Evolutionary conservation across 2,113 vertebrate genomes (phyloP).

Genomic region (Silurus asotus): DNA sequence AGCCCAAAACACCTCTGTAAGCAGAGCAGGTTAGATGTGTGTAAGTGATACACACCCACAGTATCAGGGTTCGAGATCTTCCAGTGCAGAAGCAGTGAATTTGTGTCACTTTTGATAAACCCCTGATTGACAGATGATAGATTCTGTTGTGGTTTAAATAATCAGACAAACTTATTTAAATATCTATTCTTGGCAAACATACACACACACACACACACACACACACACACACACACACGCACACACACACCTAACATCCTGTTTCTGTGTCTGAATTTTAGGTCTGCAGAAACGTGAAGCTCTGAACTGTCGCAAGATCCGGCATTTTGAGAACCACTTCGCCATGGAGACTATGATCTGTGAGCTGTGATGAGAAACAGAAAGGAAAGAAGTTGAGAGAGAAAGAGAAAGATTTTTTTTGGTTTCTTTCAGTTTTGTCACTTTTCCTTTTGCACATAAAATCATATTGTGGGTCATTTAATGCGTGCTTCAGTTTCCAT

Average conservation of each 20-base stretch:
- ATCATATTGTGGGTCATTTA: not conserved
- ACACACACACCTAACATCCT: not conserved
- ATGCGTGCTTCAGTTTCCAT: not conserved
- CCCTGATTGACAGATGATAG: not conserved
- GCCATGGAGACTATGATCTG: slow-evolving; percentile 91
- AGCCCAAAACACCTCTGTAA: too few relatives aligned
- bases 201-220: not conserved
- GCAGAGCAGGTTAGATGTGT: not conserved
- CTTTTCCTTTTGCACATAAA: slow-evolving; percentile 2
- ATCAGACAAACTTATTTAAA: not conserved
- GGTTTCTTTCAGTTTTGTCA: not conserved
- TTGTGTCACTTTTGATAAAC: not conserved
- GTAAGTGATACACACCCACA: not conserved
- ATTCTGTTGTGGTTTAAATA: not conserved
- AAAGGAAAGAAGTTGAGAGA: not conserved
- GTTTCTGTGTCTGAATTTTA: slow-evolving; percentile 55
- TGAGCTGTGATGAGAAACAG: slow-evolving; percentile 66
- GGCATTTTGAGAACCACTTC: slow-evolving; percentile 87
- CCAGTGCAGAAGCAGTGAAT: not conserved
- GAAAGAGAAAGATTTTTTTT: not conserved
- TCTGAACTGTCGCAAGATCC: slow-evolving; percentile 81
- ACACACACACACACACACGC: not conserved
- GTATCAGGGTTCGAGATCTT: not conserved
- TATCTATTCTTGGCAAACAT: not conserved
- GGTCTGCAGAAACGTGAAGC: slow-evolving; percentile 93